A percentile compares a stretch with the other conserved stretches of the same genome.
These are phyloP conservation scores for Neopelma chrysocephalum DNA, from an alignment of 2,797 vertebrate species.

Conservation along the genomic window DNA sequence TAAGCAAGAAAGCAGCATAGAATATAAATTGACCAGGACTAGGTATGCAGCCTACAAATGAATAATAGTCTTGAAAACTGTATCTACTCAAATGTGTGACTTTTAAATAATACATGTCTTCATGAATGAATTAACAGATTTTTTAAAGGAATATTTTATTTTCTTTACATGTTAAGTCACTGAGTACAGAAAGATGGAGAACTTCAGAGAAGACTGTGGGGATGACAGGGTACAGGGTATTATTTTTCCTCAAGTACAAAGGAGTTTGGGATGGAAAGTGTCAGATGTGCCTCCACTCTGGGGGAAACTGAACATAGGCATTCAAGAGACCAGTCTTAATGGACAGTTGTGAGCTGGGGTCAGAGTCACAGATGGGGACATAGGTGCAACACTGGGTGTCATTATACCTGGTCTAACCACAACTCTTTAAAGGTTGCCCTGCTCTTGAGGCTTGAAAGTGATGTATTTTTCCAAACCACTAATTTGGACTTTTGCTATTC, in stretches of 20 bases:
- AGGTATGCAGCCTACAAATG: not conserved
- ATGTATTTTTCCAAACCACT: not conserved
- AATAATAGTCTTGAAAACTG: conserved; percentile 17
- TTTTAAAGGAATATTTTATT: conserved; percentile 58
- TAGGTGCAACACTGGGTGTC: not conserved
- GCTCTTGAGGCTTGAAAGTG: not conserved
- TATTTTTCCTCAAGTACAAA: conserved; percentile 27
- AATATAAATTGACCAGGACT: conserved; percentile 41
- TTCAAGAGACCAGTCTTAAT: not conserved
- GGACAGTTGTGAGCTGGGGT: not conserved
- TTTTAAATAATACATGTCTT: conserved; percentile 62
- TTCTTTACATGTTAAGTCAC: conserved; percentile 28
- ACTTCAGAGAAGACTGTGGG: conserved; percentile 25
- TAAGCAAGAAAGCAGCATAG: conserved; percentile 9
- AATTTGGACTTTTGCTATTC: not conserved
- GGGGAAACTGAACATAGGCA: not conserved
- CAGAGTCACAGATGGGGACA: not conserved
- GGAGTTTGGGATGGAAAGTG: not conserved
- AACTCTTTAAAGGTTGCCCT: not conserved
- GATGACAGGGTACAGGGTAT: not conserved
- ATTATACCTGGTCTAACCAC: not conserved
- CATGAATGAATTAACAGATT: conserved; percentile 61
- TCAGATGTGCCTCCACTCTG: not conserved
- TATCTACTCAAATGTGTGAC: conserved; percentile 13
- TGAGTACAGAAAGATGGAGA: not conserved